These are phyloP conservation scores for Pseudoatta argentina DNA, from an alignment of 1,140 invertebrate genomes.

Conservation along the genomic window DNA sequence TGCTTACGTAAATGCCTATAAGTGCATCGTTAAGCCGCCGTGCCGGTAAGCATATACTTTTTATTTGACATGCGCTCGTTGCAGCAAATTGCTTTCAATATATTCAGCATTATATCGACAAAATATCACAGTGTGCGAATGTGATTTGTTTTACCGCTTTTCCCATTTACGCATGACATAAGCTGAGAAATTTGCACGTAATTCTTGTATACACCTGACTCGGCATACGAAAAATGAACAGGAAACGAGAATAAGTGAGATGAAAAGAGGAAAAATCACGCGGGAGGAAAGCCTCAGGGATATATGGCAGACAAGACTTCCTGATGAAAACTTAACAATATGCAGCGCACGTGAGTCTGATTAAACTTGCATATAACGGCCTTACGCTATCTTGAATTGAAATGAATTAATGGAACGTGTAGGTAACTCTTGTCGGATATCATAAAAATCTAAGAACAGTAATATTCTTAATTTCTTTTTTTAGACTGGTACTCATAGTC, in stretches of 20 bases:
- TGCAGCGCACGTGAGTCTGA: constrained; percentile 29
- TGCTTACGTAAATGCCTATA: background rate
- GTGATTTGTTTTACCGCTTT: background rate
- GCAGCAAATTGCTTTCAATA: constrained; percentile 35
- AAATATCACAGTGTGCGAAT: background rate
- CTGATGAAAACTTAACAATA: constrained; percentile 45
- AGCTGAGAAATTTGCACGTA: constrained; percentile 43
- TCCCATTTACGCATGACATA: background rate
- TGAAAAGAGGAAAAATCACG: constrained; percentile 20
- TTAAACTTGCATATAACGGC: constrained; percentile 24
- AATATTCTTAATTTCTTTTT: background rate
- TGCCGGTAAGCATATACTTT: background rate
- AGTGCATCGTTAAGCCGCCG: constrained; percentile 12
- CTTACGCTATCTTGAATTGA: background rate
- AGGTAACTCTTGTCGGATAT: no score
- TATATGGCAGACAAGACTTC: background rate
- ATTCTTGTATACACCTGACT: constrained; percentile 24
- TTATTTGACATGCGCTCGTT: background rate
- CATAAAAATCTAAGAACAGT: background rate
- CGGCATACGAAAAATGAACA: background rate
- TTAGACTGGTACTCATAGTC: background rate
- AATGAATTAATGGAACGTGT: constrained; percentile 10
- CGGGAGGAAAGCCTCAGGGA: background rate
- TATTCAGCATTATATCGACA: background rate
- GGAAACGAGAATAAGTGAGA: background rate